Evolutionary conservation across 2,888 invertebrate genomes (phyloP).

Genomic region (Lysandra coridon): DNA sequence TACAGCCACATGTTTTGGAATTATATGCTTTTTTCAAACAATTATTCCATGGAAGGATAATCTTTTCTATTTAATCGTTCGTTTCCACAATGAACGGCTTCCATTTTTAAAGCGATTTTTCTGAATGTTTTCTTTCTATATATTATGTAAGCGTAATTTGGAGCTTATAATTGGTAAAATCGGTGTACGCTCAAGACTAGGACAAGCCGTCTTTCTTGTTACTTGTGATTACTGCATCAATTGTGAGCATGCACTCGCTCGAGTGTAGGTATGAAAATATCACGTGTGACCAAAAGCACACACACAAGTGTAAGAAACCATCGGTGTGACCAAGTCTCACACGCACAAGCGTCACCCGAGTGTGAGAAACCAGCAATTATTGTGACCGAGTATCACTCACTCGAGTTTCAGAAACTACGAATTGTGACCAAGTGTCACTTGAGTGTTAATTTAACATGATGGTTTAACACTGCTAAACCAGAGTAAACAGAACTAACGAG

Average conservation of each 20-base stretch:
- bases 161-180: too few species aligned
- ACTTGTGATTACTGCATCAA: too few species aligned
- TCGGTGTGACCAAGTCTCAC: too few species aligned
- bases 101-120: neutral
- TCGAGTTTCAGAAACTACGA: neutral
- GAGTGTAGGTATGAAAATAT: neutral
- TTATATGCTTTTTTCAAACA: neutral
- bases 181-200: too few species aligned
- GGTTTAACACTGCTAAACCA: neutral
- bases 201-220: too few species aligned
- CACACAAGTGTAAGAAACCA: too few species aligned
- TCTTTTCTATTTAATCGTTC: neutral
- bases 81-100: neutral
- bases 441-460: neutral
- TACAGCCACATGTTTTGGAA: neutral
- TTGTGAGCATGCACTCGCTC: too few species aligned
- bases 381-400: neutral
- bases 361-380: too few species aligned
- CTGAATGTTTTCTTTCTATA: neutral
- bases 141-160: too few species aligned
- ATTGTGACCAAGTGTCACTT: neutral
- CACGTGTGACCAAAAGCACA: neutral
- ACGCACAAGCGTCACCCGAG: too few species aligned
- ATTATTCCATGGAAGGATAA: neutral
- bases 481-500: too few species aligned